phyloP scores from a whole-genome alignment of 2,113 vertebrate species.

The Tylochromis polylepis region DNA sequence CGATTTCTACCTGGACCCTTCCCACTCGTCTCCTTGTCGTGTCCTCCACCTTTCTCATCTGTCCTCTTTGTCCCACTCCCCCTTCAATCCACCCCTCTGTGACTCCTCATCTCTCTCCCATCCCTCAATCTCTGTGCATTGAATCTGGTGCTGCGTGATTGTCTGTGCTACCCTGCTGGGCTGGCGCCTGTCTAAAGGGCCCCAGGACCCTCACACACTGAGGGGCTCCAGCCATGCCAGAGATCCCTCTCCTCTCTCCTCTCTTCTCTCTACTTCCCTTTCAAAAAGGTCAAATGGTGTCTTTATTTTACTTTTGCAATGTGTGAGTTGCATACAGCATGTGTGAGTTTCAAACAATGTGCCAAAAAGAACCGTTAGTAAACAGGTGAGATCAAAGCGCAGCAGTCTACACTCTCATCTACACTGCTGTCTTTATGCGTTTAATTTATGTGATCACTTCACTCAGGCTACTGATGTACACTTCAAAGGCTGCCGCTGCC shows the following conservation, averaged over 20 bases:
- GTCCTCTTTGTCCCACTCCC: conserved; percentile 27
- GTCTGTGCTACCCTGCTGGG: conserved; percentile 71
- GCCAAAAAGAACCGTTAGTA: background rate
- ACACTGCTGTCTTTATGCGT: background rate
- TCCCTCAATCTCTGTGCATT: conserved; percentile 64
- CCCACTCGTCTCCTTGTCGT: conserved; percentile 21
- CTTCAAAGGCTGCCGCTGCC: conserved; percentile 33
- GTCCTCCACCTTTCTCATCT: conserved; percentile 47
- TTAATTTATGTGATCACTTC: conserved; percentile 32
- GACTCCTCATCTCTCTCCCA: conserved; percentile 39
- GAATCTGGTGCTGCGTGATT: conserved; percentile 73
- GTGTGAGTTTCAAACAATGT: accelerated
- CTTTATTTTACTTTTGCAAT: background rate
- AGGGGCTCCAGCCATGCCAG: conserved; percentile 67
- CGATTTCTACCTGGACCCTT: conserved; percentile 22
- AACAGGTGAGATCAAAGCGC: conserved; percentile 19
- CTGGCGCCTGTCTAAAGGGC: conserved; percentile 76
- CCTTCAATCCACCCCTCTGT: conserved; percentile 19
- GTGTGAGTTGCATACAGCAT: background rate
- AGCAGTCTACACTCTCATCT: background rate
- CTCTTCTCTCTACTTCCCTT: conserved; percentile 13
- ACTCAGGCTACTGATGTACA: conserved; percentile 27
- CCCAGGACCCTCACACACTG: conserved; percentile 64
- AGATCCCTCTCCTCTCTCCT: conserved; percentile 36
- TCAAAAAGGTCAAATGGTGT: conserved; percentile 42